These are phyloP conservation scores for Pteronura brasiliensis DNA, from an alignment of 2,113 vertebrate species.

Conservation along the genomic window DNA sequence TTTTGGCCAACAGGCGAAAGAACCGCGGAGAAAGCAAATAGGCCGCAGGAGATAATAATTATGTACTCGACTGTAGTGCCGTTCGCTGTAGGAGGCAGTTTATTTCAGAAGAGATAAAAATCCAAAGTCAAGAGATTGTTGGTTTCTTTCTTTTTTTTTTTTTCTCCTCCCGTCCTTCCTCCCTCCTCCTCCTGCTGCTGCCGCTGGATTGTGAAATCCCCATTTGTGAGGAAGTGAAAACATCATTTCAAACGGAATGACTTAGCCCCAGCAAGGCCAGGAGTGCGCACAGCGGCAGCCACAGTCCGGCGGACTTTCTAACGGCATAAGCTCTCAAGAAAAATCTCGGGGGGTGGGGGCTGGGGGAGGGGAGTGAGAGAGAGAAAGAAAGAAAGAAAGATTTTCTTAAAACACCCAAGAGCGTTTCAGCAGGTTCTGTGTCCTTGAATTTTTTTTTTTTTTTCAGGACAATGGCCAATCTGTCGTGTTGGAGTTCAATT, in stretches of 20 bases:
- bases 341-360: slow-evolving; percentile 12
- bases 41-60: slow-evolving; percentile 32
- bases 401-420: not conserved
- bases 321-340: slow-evolving; percentile 64
- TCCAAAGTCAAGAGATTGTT: slow-evolving; percentile 55
- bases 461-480: not conserved
- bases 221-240: slow-evolving; percentile 83
- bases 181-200: not conserved
- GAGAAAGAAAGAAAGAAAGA: not conserved
- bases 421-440: not conserved
- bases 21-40: not conserved
- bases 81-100: slow-evolving; percentile 66
- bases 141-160: not conserved
- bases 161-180: not conserved
- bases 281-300: slow-evolving; percentile 56
- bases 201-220: slow-evolving; percentile 77
- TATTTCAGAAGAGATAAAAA: slow-evolving; percentile 73
- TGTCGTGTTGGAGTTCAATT: not conserved
- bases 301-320: slow-evolving; percentile 48
- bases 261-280: slow-evolving; percentile 59
- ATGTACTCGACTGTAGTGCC: not conserved
- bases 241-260: slow-evolving; percentile 81
- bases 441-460: not conserved
- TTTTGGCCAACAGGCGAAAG: slow-evolving; percentile 55
- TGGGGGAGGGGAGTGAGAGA: not conserved